These are phyloP conservation scores for Nebria brevicollis DNA, from an alignment of 2,888 invertebrate species.

Conservation along the genomic window DNA sequence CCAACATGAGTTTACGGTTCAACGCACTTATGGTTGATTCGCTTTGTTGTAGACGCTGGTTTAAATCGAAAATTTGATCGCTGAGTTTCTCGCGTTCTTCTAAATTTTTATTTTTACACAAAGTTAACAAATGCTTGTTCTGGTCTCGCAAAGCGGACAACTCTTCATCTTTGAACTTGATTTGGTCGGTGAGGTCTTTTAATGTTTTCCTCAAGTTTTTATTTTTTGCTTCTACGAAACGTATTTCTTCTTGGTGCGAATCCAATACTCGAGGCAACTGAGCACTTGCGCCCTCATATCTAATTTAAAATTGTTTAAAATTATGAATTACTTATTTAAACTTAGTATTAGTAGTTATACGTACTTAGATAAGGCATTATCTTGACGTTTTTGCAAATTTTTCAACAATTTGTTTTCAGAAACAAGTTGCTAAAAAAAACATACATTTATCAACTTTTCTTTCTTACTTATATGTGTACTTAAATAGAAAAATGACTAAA, in stretches of 20 bases:
- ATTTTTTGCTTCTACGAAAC: constrained; percentile 75
- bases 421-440: constrained; percentile 66
- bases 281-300: constrained; percentile 81
- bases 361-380: constrained; percentile 77
- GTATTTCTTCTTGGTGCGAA: constrained; percentile 81
- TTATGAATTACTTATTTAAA: too few relatives aligned
- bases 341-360: constrained; percentile 32
- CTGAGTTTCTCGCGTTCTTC: constrained; percentile 79
- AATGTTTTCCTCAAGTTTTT: constrained; percentile 73
- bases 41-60: constrained; percentile 67
- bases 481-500: too few relatives aligned
- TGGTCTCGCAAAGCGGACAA: constrained; percentile 73
- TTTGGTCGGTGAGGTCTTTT: constrained; percentile 70
- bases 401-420: constrained; percentile 81
- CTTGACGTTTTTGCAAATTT: constrained; percentile 82
- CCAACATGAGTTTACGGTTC: constrained; percentile 76
- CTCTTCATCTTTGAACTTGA: constrained; percentile 77
- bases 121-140: constrained; percentile 74
- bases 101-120: constrained; percentile 79
- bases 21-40: constrained; percentile 74
- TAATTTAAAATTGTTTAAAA: constrained; percentile 50
- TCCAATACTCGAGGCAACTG: constrained; percentile 80
- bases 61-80: constrained; percentile 69
- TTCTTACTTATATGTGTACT: too few relatives aligned
- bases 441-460: neutral